Evolutionary conservation across 2,113 vertebrate species (phyloP).

Genomic region (Muntiacus reevesi): DNA sequence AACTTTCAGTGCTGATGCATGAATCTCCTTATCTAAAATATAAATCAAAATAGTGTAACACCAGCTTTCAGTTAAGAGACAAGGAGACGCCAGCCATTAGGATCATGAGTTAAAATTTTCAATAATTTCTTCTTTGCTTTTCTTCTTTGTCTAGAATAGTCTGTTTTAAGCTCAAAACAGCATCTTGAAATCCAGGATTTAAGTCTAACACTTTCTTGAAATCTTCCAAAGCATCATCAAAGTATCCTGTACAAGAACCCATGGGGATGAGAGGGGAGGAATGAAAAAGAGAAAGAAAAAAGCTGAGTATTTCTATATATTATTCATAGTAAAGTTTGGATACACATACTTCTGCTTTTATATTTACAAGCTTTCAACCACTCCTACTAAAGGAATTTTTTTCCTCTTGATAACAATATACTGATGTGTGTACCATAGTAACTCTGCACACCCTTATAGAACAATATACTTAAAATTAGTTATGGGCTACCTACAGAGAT

Average conservation of each 20-base stretch:
- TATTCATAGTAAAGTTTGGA: not conserved
- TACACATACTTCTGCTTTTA: not conserved
- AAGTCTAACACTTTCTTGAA: conserved; percentile 90
- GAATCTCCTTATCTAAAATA: not conserved
- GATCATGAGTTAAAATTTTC: conserved; percentile 40
- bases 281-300: not conserved
- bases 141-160: conserved; percentile 89
- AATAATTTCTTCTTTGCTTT: conserved; percentile 85
- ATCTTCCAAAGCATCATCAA: conserved; percentile 90
- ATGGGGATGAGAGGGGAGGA: not conserved
- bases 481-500: not conserved
- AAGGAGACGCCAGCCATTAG: not conserved
- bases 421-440: not conserved
- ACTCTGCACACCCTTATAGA: not conserved
- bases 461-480: not conserved
- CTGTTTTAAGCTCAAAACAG: conserved; percentile 89
- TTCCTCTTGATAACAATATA: not conserved
- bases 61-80: not conserved
- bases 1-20: conserved; percentile 14
- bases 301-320: not conserved
- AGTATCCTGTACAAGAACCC: conserved; percentile 84
- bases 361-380: not conserved
- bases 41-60: conserved; percentile 8
- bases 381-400: not conserved
- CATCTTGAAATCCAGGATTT: conserved; percentile 93